phyloP scores from a whole-genome alignment of 1,140 invertebrate genomes.

The Bombus polaris region DNA sequence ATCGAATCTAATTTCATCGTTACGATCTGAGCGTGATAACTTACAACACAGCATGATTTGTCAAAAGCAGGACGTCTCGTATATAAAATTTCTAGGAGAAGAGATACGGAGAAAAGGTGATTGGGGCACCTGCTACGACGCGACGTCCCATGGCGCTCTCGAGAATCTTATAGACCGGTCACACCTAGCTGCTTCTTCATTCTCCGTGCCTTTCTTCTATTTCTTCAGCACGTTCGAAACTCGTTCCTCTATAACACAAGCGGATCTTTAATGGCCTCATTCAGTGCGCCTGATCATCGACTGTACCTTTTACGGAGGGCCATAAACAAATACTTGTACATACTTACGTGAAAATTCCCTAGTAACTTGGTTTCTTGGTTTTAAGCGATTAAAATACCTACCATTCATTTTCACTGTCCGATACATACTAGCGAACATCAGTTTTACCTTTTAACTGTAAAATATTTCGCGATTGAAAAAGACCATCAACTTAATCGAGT shows the following conservation, averaged over 20 bases:
- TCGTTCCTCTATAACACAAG: conserved; percentile 59
- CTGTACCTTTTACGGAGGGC: not conserved
- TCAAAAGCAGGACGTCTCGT: not conserved
- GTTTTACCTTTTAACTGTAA: too few relatives aligned
- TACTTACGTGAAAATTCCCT: not conserved
- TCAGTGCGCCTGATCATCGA: conserved; percentile 34
- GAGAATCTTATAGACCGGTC: conserved; percentile 55
- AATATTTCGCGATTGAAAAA: too few relatives aligned
- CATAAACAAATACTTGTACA: not conserved
- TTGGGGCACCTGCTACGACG: conserved; percentile 45
- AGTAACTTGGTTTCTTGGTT: not conserved
- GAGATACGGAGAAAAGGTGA: not conserved
- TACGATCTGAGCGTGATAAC: not conserved
- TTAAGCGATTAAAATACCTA: not conserved
- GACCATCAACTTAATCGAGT: rapidly evolving
- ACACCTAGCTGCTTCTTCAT: conserved; percentile 23
- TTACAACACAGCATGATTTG: conserved; percentile 1
- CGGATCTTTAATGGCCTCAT: conserved; percentile 68
- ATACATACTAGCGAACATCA: too few relatives aligned
- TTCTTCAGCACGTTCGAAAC: conserved; percentile 59
- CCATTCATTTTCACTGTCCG: too few relatives aligned
- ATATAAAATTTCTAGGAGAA: not conserved
- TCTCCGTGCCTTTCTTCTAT: conserved; percentile 52
- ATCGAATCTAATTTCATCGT: not conserved
- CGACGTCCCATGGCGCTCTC: conserved; percentile 38